phyloP scores from a whole-genome alignment of 2,888 invertebrate species.

The Laspeyria flexula region DNA sequence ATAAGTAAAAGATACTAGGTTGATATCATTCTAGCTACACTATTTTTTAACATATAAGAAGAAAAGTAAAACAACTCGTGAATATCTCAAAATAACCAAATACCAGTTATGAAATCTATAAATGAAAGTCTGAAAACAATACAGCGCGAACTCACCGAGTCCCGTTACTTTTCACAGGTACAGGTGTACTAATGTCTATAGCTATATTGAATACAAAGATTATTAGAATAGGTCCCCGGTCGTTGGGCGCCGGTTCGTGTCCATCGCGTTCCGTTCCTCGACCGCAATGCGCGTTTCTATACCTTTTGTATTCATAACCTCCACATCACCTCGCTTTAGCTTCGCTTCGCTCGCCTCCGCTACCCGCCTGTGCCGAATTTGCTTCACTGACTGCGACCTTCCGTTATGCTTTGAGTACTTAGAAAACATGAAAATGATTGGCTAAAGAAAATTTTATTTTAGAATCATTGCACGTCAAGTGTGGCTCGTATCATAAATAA shows the following conservation, averaged over 20 bases:
- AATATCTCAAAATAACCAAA: no score
- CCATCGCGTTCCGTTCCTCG: constrained; percentile 70
- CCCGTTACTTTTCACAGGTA: constrained; percentile 1
- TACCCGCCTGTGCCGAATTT: constrained; percentile 60
- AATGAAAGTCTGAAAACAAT: no score
- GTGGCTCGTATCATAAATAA: no score
- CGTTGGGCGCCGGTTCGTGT: constrained; percentile 55
- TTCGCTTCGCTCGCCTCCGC: constrained; percentile 50
- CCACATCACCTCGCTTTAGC: constrained; percentile 63
- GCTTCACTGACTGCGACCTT: constrained; percentile 57
- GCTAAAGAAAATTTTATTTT: no score
- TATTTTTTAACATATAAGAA: no score
- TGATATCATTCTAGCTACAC: no score
- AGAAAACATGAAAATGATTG: no score
- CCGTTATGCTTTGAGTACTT: constrained; percentile 33
- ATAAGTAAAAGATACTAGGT: no score
- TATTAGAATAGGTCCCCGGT: constrained; percentile 59
- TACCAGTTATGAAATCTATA: no score
- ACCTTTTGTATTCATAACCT: constrained; percentile 77
- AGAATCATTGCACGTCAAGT: no score
- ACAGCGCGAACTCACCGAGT: no score
- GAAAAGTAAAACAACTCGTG: no score
- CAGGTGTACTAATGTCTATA: constrained; percentile 1
- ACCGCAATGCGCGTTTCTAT: constrained; percentile 68
- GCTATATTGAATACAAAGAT: constrained; percentile 3